Evolutionary conservation across 2,113 vertebrate genomes (phyloP).

Genomic region (Nothobranchius furzeri): DNA sequence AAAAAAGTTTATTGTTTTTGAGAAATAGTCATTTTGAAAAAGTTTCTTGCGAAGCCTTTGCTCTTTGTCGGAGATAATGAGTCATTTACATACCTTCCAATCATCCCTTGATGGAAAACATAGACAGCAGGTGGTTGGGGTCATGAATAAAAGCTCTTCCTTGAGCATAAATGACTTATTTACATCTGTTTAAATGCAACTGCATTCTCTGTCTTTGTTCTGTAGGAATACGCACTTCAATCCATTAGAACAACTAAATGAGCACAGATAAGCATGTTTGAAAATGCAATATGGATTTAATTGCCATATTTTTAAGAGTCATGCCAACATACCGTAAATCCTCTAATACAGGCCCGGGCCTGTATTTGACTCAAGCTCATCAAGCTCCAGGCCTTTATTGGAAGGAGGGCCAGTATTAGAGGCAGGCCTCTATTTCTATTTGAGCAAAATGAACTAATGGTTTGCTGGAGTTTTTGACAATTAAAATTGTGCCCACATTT

Average conservation of each 20-base stretch:
- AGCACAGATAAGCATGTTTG: not conserved
- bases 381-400: no score
- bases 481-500: no score
- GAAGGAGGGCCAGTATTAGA: no score
- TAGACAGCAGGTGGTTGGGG: slow-evolving; percentile 52
- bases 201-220: slow-evolving; percentile 10
- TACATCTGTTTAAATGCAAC: slow-evolving; percentile 38
- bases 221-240: slow-evolving; percentile 1
- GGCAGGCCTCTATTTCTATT: no score
- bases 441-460: no score
- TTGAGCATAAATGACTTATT: slow-evolving; percentile 46
- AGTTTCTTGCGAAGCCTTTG: slow-evolving; percentile 49
- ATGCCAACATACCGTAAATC: no score
- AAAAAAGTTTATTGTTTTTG: slow-evolving; percentile 19
- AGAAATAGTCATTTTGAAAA: slow-evolving; percentile 50
- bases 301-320: not conserved
- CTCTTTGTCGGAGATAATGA: slow-evolving; percentile 68
- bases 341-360: no score
- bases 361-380: no score
- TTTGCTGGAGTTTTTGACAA: no score
- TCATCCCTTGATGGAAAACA: slow-evolving; percentile 43
- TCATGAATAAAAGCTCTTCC: slow-evolving; percentile 49
- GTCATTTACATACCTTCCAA: slow-evolving; percentile 68
- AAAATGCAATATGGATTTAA: not conserved
- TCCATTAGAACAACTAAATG: slow-evolving; percentile 4